Conservation (phyloP, 2,888 invertebrate genomes). For the Ischnura elegans region DNA sequence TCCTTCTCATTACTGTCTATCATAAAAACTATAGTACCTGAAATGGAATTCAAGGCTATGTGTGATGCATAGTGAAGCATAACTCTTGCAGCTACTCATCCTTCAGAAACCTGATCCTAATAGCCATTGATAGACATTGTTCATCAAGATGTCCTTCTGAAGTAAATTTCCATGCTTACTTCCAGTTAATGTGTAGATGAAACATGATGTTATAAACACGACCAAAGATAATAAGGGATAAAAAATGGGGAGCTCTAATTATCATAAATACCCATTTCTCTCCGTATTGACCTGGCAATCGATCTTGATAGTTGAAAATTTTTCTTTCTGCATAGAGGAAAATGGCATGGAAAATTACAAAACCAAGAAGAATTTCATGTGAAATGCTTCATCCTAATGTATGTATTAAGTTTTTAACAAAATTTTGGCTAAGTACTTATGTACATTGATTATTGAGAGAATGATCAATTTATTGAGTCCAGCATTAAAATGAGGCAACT, state of each 20-base stretch:
- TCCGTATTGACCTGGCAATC: not conserved
- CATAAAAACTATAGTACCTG: conserved; percentile 67
- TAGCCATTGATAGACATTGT: conserved; percentile 3
- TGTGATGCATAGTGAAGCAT: conserved; percentile 41
- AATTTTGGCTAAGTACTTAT: not conserved
- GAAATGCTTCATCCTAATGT: not conserved
- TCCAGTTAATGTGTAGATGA: not conserved
- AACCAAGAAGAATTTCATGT: not conserved
- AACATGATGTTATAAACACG: not conserved
- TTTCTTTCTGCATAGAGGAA: not conserved
- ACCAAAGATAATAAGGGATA: conserved; percentile 25
- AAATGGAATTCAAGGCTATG: conserved; percentile 57
- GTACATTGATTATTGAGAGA: not conserved
- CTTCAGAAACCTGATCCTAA: conserved; percentile 1
- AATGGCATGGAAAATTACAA: conserved; percentile 9
- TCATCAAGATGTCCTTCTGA: not conserved
- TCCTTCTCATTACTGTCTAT: conserved; percentile 59
- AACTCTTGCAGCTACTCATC: conserved; percentile 23
- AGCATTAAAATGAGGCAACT: not conserved
- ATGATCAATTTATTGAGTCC: not conserved
- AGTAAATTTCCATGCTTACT: conserved; percentile 13
- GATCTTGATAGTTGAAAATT: not conserved
- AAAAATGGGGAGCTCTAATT: not conserved
- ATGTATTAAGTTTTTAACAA: not conserved
- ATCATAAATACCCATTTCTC: not conserved